A percentile compares a stretch with the other conserved stretches of the same genome.
Conservation (phyloP, 1,140 invertebrate genomes). For the Papilio aristodemus region DNA sequence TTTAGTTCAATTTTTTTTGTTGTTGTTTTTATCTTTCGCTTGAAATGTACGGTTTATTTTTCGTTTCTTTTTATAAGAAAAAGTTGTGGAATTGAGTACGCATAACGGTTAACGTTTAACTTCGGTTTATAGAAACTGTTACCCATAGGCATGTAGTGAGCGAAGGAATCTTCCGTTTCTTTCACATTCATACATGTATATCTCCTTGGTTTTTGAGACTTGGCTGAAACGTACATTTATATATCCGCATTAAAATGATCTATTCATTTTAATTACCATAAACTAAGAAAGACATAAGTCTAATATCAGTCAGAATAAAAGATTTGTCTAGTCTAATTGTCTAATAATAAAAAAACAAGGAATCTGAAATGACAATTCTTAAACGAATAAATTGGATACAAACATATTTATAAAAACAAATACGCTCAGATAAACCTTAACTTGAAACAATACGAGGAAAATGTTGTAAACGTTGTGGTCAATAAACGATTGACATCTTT, state of each 20-base stretch:
- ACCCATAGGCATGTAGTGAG: background rate
- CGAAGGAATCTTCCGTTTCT: background rate
- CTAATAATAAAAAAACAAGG: too few relatives aligned
- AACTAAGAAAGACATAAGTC: too few relatives aligned
- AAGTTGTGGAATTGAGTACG: background rate
- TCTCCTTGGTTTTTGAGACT: too few relatives aligned
- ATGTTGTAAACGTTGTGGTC: slow-evolving; percentile 1
- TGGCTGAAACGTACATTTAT: too few relatives aligned
- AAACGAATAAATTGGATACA: background rate
- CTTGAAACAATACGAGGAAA: background rate
- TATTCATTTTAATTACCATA: too few relatives aligned
- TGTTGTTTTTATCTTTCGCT: slow-evolving; percentile 22
- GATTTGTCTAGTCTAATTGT: too few relatives aligned
- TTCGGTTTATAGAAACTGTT: slow-evolving; percentile 8
- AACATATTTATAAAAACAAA: background rate
- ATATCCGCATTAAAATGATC: too few relatives aligned
- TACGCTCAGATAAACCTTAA: background rate
- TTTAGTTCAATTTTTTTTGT: slow-evolving; percentile 55
- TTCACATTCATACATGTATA: too few relatives aligned
- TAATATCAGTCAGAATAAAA: too few relatives aligned
- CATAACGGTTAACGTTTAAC: slow-evolving; percentile 14
- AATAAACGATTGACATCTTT: slow-evolving; percentile 23
- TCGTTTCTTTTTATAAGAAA: slow-evolving; percentile 38
- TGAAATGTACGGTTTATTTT: slow-evolving; percentile 39
- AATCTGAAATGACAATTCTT: too few relatives aligned